These are phyloP conservation scores for Lophius piscatorius DNA, from an alignment of 2,113 vertebrate genomes.

Conservation along the genomic window DNA sequence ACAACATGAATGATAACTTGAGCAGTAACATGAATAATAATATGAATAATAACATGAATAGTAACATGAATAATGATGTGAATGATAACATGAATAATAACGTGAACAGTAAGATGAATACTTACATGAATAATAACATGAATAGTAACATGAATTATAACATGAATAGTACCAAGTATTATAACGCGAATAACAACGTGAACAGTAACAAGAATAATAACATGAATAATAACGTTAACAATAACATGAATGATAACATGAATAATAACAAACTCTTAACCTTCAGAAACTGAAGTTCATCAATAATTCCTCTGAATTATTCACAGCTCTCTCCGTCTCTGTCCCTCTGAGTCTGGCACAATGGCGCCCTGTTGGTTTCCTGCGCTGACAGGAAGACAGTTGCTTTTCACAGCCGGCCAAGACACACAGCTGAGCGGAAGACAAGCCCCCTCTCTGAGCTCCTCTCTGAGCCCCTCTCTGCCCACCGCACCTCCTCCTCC, in stretches of 20 bases:
- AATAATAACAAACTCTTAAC: slow-evolving; percentile 28
- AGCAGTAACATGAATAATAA: slow-evolving; percentile 36
- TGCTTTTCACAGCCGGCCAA: slow-evolving; percentile 80
- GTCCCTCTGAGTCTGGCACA: slow-evolving; percentile 53
- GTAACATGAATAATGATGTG: too few relatives aligned
- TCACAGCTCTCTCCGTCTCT: slow-evolving; percentile 44
- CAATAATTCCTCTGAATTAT: slow-evolving; percentile 60
- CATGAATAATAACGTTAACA: too few relatives aligned
- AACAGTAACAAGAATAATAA: too few relatives aligned
- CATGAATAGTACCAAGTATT: too few relatives aligned
- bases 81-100: too few relatives aligned
- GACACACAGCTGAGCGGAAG: slow-evolving; percentile 80
- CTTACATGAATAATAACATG: too few relatives aligned
- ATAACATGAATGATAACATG: slow-evolving; percentile 2
- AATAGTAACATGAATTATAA: too few relatives aligned
- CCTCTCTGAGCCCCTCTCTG: slow-evolving; percentile 49
- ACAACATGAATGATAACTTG: slow-evolving; percentile 4
- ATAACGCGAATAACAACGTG: too few relatives aligned
- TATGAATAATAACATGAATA: too few relatives aligned
- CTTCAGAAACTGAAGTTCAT: slow-evolving; percentile 43
- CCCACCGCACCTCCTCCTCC: slow-evolving; percentile 14
- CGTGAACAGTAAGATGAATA: too few relatives aligned
- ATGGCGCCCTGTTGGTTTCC: slow-evolving; percentile 75
- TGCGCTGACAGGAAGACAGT: slow-evolving; percentile 74
- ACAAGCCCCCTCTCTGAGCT: slow-evolving; percentile 60